A percentile compares a stretch with the other conserved stretches of the same genome.
These are phyloP conservation scores for Anagrus nilaparvatae DNA, from an alignment of 1,140 invertebrate species.

Conservation along the genomic window DNA sequence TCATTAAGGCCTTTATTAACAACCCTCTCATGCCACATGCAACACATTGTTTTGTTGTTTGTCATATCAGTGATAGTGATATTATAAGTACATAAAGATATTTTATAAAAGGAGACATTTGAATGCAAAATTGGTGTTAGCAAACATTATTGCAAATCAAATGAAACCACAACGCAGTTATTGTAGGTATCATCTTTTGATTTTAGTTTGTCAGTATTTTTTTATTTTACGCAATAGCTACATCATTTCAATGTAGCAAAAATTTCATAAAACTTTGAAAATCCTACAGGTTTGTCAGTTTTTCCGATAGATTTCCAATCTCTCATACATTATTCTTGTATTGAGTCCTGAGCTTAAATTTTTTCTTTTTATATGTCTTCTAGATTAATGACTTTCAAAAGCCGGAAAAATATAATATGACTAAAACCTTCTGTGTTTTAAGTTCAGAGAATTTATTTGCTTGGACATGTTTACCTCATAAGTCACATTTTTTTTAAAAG, in stretches of 20 bases:
- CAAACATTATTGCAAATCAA: background rate
- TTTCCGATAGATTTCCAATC: too few relatives aligned
- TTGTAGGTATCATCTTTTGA: background rate
- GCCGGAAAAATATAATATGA: too few relatives aligned
- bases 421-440: too few relatives aligned
- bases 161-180: background rate
- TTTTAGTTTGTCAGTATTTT: background rate
- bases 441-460: too few relatives aligned
- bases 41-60: background rate
- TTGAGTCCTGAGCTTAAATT: too few relatives aligned
- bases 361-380: too few relatives aligned
- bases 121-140: background rate
- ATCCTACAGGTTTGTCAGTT: too few relatives aligned
- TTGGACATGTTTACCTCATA: too few relatives aligned
- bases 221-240: background rate
- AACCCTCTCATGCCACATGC: slow-evolving; percentile 3
- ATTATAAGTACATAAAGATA: background rate
- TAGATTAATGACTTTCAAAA: too few relatives aligned
- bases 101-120: background rate
- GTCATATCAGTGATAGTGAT: background rate
- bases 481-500: too few relatives aligned
- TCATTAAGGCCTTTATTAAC: background rate
- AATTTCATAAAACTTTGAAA: too few relatives aligned
- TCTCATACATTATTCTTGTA: too few relatives aligned
- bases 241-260: background rate